A percentile compares a stretch with the other conserved stretches of the same genome.
Evolutionary conservation across 2,113 vertebrate genomes (phyloP).

Genomic region (Murina feae): DNA sequence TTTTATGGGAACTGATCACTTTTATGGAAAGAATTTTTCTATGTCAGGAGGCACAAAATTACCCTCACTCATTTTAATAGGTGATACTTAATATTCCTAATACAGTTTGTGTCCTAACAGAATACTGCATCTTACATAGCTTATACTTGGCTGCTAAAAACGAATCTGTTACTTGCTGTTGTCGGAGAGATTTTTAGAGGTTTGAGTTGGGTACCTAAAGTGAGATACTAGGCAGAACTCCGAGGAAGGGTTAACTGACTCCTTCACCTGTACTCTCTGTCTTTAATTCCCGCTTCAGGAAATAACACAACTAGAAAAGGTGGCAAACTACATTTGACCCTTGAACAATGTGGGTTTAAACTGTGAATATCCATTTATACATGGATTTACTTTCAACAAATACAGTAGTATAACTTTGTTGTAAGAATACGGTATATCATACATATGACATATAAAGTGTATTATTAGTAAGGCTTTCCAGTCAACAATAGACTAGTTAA

Average conservation of each 20-base stretch:
- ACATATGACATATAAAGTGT: not conserved
- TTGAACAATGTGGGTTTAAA: not conserved
- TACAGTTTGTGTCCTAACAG: not conserved
- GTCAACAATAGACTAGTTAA: not conserved
- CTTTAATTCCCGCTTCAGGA: not conserved
- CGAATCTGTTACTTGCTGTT: not conserved
- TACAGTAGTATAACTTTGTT: not conserved
- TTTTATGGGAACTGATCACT: not conserved
- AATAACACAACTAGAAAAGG: not conserved
- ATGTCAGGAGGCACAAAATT: not conserved
- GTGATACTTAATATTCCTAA: not conserved
- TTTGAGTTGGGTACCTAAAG: not conserved
- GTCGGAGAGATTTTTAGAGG: not conserved
- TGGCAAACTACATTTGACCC: not conserved
- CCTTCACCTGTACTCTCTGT: not conserved
- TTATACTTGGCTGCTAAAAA: not conserved
- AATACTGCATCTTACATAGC: not conserved
- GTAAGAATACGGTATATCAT: not conserved
- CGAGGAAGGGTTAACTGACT: not conserved
- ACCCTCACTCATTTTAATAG: not conserved
- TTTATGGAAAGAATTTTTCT: not conserved
- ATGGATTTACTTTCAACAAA: not conserved
- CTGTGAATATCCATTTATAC: too few species aligned
- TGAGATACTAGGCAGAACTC: not conserved
- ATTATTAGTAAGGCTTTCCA: not conserved